phyloP scores from a whole-genome alignment of 2,888 invertebrate species.

The Embidobia sp. region DNA sequence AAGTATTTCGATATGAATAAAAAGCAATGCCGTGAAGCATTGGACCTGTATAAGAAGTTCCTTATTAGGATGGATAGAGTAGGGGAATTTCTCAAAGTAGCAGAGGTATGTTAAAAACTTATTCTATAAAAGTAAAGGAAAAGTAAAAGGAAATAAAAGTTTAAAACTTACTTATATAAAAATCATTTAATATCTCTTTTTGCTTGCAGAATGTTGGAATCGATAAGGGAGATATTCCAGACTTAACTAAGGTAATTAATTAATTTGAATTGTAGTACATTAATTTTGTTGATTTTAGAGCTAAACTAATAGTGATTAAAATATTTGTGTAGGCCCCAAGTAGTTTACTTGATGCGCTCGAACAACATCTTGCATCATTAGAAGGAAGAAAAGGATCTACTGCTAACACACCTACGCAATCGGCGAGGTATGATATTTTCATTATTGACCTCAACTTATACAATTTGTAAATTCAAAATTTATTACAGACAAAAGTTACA shows the following conservation, averaged over 20 bases:
- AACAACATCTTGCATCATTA: slow-evolving; percentile 95
- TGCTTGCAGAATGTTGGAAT: slow-evolving; percentile 92
- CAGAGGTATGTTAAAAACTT: slow-evolving; percentile 83
- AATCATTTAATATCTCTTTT: slow-evolving; percentile 25
- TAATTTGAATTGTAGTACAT: not conserved
- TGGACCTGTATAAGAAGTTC: slow-evolving; percentile 99
- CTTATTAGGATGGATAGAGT: slow-evolving; percentile 99
- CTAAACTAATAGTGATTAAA: not conserved
- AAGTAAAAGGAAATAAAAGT: too few relatives aligned
- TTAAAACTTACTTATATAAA: not conserved
- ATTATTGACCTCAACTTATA: too few relatives aligned
- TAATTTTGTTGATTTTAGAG: not conserved
- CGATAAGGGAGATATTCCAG: slow-evolving; percentile 99
- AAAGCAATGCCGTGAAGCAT: slow-evolving; percentile 98
- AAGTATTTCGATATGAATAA: slow-evolving; percentile 99
- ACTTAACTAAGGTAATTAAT: slow-evolving; percentile 90
- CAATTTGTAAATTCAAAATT: too few relatives aligned
- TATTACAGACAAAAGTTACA: too few relatives aligned
- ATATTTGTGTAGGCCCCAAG: slow-evolving; percentile 88
- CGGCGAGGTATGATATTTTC: slow-evolving; percentile 85
- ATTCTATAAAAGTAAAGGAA: too few relatives aligned
- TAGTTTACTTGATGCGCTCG: slow-evolving; percentile 97
- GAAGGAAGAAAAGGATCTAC: slow-evolving; percentile 96
- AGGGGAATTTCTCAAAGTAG: slow-evolving; percentile 97
- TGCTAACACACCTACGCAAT: slow-evolving; percentile 92